These are phyloP conservation scores for Eleutherodactylus coqui DNA, from an alignment of 2,797 vertebrate species.

Conservation along the genomic window DNA sequence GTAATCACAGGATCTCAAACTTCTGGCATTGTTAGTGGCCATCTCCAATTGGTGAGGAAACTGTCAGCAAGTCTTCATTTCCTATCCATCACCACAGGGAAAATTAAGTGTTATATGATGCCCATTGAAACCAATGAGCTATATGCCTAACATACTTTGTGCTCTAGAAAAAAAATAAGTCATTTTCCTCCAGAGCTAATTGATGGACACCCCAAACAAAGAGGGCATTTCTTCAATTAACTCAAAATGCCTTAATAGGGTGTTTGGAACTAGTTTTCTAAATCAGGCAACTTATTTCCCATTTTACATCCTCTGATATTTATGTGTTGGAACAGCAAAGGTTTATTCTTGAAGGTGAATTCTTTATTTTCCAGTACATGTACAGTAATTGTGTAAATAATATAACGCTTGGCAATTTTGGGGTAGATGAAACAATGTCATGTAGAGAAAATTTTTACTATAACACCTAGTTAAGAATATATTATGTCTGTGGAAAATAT, in stretches of 20 bases:
- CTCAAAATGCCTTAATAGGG: not conserved
- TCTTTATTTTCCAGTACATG: not conserved
- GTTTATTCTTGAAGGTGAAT: constrained; percentile 13
- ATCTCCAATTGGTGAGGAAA: not conserved
- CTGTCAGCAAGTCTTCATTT: not conserved
- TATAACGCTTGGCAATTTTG: not conserved
- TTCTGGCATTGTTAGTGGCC: too few species aligned
- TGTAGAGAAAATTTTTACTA: constrained; percentile 22
- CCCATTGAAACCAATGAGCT: too few species aligned
- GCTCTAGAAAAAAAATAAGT: too few species aligned
- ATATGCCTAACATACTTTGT: too few species aligned
- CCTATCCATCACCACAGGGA: not conserved
- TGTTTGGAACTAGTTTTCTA: not conserved
- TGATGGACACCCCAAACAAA: too few species aligned
- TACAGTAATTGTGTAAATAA: constrained; percentile 8
- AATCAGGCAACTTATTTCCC: not conserved
- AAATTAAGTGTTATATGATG: not conserved
- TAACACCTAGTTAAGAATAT: constrained; percentile 4
- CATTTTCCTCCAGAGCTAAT: too few species aligned
- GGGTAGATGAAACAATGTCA: not conserved
- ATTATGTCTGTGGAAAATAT: constrained; percentile 28
- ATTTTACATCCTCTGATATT: not conserved
- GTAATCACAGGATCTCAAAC: too few species aligned
- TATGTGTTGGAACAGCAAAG: not conserved
- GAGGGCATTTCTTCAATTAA: not conserved